Conservation (phyloP, 2,888 invertebrate species). For the Nomada fabriciana region DNA sequence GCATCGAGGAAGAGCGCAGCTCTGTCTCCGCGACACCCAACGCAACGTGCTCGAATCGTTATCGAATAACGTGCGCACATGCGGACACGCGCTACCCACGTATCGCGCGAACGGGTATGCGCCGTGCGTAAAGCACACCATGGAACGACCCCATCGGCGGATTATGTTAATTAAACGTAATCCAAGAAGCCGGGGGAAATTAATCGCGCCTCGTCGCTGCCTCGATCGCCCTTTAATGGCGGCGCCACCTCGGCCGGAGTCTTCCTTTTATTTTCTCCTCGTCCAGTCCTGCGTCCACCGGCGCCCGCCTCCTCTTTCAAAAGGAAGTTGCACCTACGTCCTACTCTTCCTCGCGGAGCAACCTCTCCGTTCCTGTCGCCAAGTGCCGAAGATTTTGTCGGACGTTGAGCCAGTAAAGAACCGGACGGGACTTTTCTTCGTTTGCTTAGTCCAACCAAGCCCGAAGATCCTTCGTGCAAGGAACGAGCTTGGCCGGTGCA, state of each 20-base stretch:
- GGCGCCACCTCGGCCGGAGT: conserved; percentile 43
- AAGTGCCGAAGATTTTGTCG: conserved; percentile 24
- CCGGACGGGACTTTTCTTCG: not conserved
- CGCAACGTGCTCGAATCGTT: no score
- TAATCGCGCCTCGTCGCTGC: conserved; percentile 66
- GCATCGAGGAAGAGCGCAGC: no score
- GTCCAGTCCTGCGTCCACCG: not conserved
- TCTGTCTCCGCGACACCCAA: not conserved
- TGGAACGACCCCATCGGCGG: conserved; percentile 52
- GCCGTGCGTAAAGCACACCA: conserved; percentile 48
- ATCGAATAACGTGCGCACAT: conserved; percentile 7
- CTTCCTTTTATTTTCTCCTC: conserved; percentile 35
- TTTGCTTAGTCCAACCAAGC: not conserved
- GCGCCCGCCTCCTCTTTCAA: not conserved
- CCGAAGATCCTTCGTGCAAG: no score
- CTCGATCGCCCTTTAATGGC: conserved; percentile 67
- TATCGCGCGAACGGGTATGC: conserved; percentile 25
- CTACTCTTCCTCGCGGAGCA: no score
- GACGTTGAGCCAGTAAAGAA: conserved; percentile 13
- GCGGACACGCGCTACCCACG: conserved; percentile 4
- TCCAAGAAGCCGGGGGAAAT: conserved; percentile 70
- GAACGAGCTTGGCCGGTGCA: no score
- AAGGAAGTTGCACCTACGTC: not conserved
- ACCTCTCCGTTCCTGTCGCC: conserved; percentile 1
- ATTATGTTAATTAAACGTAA: conserved; percentile 76